Evolutionary conservation across 2,113 vertebrate genomes (phyloP).

Genomic region (Motacilla tschutschensis): DNA sequence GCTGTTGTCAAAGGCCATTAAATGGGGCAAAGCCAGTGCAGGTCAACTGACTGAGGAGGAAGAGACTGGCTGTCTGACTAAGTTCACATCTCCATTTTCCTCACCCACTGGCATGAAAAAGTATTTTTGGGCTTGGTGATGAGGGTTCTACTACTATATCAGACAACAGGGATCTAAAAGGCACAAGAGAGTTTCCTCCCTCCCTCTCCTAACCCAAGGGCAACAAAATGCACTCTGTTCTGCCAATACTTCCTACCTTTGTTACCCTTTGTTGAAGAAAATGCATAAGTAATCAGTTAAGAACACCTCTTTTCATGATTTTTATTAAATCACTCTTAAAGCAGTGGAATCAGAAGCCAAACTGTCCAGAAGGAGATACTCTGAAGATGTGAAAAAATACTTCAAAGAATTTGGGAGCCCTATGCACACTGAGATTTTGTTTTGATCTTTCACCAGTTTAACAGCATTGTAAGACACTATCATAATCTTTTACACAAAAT

Average conservation of each 20-base stretch:
- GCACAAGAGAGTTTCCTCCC: background rate
- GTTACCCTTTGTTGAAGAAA: background rate
- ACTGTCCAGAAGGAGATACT: background rate
- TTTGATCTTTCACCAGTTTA: background rate
- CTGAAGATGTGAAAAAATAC: background rate
- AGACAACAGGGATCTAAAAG: background rate
- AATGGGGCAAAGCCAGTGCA: background rate
- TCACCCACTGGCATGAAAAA: background rate
- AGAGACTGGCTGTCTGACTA: background rate
- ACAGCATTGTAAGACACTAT: background rate
- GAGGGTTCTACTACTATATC: background rate
- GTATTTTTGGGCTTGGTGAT: background rate
- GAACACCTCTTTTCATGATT: background rate
- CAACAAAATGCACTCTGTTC: background rate
- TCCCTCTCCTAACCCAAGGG: background rate
- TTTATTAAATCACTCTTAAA: background rate
- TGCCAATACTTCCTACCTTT: rapidly evolving
- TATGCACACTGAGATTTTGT: background rate
- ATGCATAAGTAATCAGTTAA: background rate
- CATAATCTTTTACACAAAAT: background rate
- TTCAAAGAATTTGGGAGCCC: background rate
- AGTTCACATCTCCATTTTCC: background rate
- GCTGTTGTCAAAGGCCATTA: background rate
- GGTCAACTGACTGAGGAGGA: background rate
- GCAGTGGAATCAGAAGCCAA: background rate